Conservation (phyloP, 2,797 vertebrate genomes). For the Intellagama lesueurii region DNA sequence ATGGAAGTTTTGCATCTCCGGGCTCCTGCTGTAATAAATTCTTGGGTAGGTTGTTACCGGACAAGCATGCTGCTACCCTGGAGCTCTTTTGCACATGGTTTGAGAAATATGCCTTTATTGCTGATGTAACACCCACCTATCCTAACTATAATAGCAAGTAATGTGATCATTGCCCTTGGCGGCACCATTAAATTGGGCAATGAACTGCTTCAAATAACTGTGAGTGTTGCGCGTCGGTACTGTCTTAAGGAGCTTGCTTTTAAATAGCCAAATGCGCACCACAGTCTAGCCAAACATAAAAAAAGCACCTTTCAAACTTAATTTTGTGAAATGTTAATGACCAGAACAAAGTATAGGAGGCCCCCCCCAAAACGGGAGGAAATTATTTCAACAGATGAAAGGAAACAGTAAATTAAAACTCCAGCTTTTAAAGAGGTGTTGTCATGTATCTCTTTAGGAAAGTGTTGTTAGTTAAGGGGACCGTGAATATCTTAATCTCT, state of each 20-base stretch:
- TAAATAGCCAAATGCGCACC: slow-evolving; percentile 76
- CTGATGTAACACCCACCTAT: slow-evolving; percentile 51
- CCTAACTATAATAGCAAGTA: slow-evolving; percentile 58
- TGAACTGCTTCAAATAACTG: slow-evolving; percentile 80
- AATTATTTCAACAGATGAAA: slow-evolving; percentile 85
- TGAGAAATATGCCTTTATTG: slow-evolving; percentile 68
- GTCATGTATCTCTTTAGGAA: slow-evolving; percentile 70
- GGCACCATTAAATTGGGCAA: slow-evolving; percentile 79
- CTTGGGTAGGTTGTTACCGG: slow-evolving; percentile 55
- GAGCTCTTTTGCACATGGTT: slow-evolving; percentile 49
- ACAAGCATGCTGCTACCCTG: slow-evolving; percentile 48
- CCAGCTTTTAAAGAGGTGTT: slow-evolving; percentile 61
- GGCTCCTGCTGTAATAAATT: slow-evolving; percentile 53
- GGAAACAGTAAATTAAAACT: slow-evolving; percentile 81
- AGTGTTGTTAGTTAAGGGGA: slow-evolving; percentile 67
- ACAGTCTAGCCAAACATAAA: slow-evolving; percentile 79
- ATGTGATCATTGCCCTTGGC: slow-evolving; percentile 75
- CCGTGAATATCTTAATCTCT: slow-evolving; percentile 55
- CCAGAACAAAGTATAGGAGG: slow-evolving; percentile 79
- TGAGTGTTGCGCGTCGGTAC: slow-evolving; percentile 78
- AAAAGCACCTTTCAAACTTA: slow-evolving; percentile 81
- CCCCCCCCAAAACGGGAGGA: slow-evolving; percentile 60
- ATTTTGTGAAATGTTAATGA: slow-evolving; percentile 84
- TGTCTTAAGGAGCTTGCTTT: slow-evolving; percentile 76
- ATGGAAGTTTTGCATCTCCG: neutral